phyloP scores from a whole-genome alignment of 2,888 invertebrate species.

The Teleogryllus oceanicus region DNA sequence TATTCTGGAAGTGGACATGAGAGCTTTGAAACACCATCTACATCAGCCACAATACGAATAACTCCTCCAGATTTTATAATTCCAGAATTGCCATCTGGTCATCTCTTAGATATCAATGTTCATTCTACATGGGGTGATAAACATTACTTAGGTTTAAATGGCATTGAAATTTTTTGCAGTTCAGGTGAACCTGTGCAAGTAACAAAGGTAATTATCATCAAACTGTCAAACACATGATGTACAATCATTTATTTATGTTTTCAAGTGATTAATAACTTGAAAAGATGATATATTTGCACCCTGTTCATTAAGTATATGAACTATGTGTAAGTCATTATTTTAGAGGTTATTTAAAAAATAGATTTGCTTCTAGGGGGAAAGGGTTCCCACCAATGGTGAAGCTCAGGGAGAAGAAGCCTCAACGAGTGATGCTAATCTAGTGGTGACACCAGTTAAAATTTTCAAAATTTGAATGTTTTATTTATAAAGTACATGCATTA shows the following conservation, averaged over 20 bases:
- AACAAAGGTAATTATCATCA: constrained; percentile 53
- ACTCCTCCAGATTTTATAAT: constrained; percentile 60
- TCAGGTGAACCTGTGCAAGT: constrained; percentile 58
- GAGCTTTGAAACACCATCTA: not conserved
- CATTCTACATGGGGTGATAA: constrained; percentile 75
- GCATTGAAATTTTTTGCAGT: constrained; percentile 68
- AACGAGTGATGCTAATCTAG: no score
- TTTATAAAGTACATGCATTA: no score
- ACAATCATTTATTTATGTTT: not conserved
- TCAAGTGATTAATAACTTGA: not conserved
- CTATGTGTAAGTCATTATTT: no score
- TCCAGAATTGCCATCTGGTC: constrained; percentile 71
- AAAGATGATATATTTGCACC: no score
- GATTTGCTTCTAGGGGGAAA: no score
- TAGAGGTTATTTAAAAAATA: no score
- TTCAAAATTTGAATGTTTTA: no score
- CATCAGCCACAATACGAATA: not conserved
- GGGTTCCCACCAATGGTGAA: no score
- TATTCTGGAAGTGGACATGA: constrained; percentile 19
- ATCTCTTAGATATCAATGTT: constrained; percentile 63
- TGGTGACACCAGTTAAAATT: no score
- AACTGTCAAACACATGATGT: not conserved
- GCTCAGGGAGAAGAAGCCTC: no score
- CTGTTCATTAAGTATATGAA: no score
- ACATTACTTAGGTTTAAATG: constrained; percentile 73